These are phyloP conservation scores for Cisticola juncidis DNA, from an alignment of 2,113 vertebrate species.

Conservation along the genomic window DNA sequence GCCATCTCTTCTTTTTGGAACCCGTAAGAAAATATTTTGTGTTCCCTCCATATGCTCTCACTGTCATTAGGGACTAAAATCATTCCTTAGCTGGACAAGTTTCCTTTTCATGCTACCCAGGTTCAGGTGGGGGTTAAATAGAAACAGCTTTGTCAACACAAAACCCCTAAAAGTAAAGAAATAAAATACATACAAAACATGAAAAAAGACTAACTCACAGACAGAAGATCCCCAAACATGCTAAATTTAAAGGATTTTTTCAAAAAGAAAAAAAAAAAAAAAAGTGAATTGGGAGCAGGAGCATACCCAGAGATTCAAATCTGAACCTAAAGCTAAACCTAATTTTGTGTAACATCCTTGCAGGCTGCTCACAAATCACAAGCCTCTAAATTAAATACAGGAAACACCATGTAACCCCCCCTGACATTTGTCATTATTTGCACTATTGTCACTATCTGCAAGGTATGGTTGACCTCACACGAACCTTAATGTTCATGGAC, in stretches of 20 bases:
- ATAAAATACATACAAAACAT: not conserved
- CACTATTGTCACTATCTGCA: not conserved
- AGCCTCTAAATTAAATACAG: not conserved
- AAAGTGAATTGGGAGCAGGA: not conserved
- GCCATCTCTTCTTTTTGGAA: not conserved
- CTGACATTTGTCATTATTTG: slow-evolving; percentile 14
- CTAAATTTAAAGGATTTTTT: not conserved
- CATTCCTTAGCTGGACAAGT: not conserved
- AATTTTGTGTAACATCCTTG: not conserved
- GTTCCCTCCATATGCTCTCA: not conserved
- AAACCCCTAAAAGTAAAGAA: not conserved
- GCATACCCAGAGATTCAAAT: not conserved
- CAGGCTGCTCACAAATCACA: not conserved
- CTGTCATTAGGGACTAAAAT: not conserved
- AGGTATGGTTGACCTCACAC: slow-evolving; percentile 47
- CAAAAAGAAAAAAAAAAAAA: not conserved
- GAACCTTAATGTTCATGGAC: slow-evolving; percentile 6
- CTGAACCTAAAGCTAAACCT: not conserved
- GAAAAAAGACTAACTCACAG: not conserved
- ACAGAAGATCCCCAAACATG: not conserved
- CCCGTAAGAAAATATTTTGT: not conserved
- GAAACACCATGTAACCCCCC: not conserved
- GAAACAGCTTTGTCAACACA: slow-evolving; percentile 31
- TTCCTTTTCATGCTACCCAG: slow-evolving; percentile 3
- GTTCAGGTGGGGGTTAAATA: slow-evolving; percentile 27